Evolutionary conservation across 2,113 vertebrate species (phyloP).

Genomic region (Hemiscyllium ocellatum): DNA sequence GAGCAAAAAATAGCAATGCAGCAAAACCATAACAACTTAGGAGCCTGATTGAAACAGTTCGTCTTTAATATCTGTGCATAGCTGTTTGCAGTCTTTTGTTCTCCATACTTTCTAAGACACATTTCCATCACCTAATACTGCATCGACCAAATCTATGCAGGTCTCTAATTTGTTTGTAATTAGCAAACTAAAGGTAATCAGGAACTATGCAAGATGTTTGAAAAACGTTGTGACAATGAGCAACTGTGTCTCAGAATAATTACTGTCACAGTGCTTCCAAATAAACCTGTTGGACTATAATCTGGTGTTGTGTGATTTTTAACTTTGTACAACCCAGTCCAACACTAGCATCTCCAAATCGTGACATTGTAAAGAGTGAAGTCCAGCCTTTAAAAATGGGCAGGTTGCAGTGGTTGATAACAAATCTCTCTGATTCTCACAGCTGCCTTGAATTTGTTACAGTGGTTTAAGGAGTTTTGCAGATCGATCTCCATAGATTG

Average conservation of each 20-base stretch:
- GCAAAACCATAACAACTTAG: neutral
- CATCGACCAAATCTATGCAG: neutral
- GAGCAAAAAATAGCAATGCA: neutral
- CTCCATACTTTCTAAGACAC: neutral
- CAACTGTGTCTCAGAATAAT: neutral
- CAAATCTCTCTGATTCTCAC: neutral
- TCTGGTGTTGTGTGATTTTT: no score
- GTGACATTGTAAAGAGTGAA: neutral
- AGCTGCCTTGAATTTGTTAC: conserved; percentile 32
- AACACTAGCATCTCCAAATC: no score
- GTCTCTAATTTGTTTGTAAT: neutral
- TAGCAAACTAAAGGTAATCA: neutral
- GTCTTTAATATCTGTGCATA: no score
- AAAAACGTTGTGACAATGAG: neutral
- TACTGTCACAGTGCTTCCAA: neutral
- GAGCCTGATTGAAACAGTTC: neutral
- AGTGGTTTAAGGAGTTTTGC: conserved; percentile 12
- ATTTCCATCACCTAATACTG: neutral
- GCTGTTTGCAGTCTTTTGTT: neutral
- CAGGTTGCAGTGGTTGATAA: neutral
- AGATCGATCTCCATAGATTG: conserved; percentile 29
- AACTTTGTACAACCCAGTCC: no score
- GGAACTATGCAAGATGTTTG: neutral
- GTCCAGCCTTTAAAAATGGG: neutral
- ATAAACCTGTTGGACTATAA: no score